Evolutionary conservation across 2,113 vertebrate genomes (phyloP).

Genomic region (Nannobrachium achirus): DNA sequence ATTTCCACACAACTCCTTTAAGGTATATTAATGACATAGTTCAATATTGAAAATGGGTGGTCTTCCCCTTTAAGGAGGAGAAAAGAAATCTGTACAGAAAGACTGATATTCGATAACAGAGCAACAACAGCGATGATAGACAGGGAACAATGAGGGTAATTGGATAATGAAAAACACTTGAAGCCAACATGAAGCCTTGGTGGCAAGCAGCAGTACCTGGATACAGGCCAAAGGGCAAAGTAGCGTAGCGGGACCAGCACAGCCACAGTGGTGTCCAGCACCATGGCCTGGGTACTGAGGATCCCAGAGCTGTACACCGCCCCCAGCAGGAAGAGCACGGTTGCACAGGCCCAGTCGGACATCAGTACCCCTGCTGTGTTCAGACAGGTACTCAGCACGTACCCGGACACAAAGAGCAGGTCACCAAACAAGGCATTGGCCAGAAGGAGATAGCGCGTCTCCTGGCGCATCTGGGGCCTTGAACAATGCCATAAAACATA

Average conservation of each 20-base stretch:
- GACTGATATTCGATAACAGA: no score
- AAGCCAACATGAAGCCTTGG: not conserved
- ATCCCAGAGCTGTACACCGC: slow-evolving; percentile 76
- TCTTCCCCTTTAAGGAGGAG: no score
- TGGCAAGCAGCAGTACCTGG: slow-evolving; percentile 24
- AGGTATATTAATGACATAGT: no score
- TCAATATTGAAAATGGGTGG: no score
- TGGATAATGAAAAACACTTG: not conserved
- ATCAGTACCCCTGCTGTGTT: slow-evolving; percentile 63
- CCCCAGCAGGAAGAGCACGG: slow-evolving; percentile 74
- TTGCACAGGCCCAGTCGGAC: slow-evolving; percentile 69
- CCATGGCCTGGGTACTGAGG: slow-evolving; percentile 78
- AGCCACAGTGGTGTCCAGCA: slow-evolving; percentile 80
- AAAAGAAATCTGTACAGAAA: no score
- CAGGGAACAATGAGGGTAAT: no score
- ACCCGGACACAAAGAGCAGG: slow-evolving; percentile 77
- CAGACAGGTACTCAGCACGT: slow-evolving; percentile 69
- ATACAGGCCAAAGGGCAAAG: slow-evolving; percentile 67
- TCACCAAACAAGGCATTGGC: slow-evolving; percentile 81
- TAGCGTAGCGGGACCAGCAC: slow-evolving; percentile 80
- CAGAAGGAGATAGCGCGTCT: slow-evolving; percentile 83
- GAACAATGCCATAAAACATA: not conserved
- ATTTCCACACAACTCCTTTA: no score
- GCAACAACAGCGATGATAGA: no score
- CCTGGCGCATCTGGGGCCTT: slow-evolving; percentile 68